Percentiles rank a stretch among this genome's conserved stretches.
phyloP scores from a whole-genome alignment of 2,888 invertebrate species.

The Drosophila rellima region DNA sequence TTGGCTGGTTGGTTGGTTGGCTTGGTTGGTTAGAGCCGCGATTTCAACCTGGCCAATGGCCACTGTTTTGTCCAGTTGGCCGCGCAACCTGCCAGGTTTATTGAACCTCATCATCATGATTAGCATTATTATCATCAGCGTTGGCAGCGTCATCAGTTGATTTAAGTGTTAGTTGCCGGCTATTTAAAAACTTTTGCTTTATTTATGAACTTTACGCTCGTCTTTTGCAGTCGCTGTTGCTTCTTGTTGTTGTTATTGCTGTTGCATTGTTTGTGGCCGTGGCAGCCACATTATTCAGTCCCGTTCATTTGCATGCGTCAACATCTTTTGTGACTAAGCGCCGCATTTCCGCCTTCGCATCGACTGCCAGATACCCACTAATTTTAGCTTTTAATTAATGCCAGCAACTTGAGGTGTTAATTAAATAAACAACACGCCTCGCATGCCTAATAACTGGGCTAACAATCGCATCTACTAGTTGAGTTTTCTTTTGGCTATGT shows the following conservation, averaged over 20 bases:
- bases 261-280: slow-evolving; percentile 51
- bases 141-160: slow-evolving; percentile 56
- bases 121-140: slow-evolving; percentile 15
- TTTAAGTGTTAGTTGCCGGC: slow-evolving; percentile 64
- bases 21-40: slow-evolving; percentile 51
- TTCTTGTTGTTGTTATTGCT: slow-evolving; percentile 6
- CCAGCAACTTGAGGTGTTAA: slow-evolving; percentile 60
- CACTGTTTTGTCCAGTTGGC: slow-evolving; percentile 69
- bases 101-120: slow-evolving; percentile 58
- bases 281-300: slow-evolving; percentile 46
- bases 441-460: slow-evolving; percentile 72
- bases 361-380: slow-evolving; percentile 38
- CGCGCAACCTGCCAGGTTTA: slow-evolving; percentile 67
- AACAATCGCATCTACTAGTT: slow-evolving; percentile 25
- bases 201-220: slow-evolving; percentile 62
- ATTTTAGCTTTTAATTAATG: slow-evolving; percentile 60
- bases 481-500: slow-evolving; percentile 43
- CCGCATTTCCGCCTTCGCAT: slow-evolving; percentile 67
- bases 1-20: slow-evolving; percentile 53
- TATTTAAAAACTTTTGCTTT: slow-evolving; percentile 60
- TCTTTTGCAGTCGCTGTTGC: slow-evolving; percentile 9
- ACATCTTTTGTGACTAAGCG: slow-evolving; percentile 66
- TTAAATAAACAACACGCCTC: slow-evolving; percentile 44
- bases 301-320: slow-evolving; percentile 74
- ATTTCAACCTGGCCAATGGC: slow-evolving; percentile 54